A percentile compares a stretch with the other conserved stretches of the same genome.
These are phyloP conservation scores for Sebastes dallii DNA, from an alignment of 2,797 vertebrate species.

Conservation along the genomic window DNA sequence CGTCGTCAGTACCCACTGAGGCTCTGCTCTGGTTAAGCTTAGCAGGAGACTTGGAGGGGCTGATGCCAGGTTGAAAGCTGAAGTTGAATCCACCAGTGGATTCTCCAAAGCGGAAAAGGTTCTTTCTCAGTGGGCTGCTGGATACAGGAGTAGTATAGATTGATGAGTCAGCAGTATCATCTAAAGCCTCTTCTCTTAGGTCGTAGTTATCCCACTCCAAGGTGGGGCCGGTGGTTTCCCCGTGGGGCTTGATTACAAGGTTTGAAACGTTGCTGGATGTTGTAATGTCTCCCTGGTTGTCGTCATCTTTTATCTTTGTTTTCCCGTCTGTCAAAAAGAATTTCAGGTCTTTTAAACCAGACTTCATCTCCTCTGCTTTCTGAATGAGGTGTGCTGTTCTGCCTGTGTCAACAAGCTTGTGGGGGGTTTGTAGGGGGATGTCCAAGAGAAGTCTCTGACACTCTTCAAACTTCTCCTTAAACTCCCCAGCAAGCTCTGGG, in stretches of 20 bases:
- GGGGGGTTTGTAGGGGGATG: slow-evolving; percentile 97
- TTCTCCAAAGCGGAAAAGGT: slow-evolving; percentile 96
- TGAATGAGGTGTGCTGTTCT: slow-evolving; percentile 95
- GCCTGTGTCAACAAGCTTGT: slow-evolving; percentile 95
- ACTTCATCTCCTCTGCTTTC: slow-evolving; percentile 99
- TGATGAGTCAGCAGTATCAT: slow-evolving; percentile 88
- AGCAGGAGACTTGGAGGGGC: slow-evolving; percentile 94
- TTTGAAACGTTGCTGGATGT: slow-evolving; percentile 67
- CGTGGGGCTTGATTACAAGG: slow-evolving; percentile 79
- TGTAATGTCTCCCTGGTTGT: slow-evolving; percentile 61
- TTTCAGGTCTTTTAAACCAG: slow-evolving; percentile 94
- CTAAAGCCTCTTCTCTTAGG: slow-evolving; percentile 87
- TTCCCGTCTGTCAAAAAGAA: slow-evolving; percentile 92
- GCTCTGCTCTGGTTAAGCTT: slow-evolving; percentile 91
- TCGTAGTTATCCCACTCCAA: slow-evolving; percentile 97
- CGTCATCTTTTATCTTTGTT: slow-evolving; percentile 87
- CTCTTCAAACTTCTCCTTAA: slow-evolving; percentile 96
- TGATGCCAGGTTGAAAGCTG: slow-evolving; percentile 94
- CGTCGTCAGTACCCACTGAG: slow-evolving; percentile 93
- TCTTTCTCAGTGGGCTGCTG: slow-evolving; percentile 89
- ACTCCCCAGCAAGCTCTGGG: slow-evolving; percentile 92
- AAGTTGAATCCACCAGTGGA: slow-evolving; percentile 94
- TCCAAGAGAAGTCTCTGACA: slow-evolving; percentile 93
- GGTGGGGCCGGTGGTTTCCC: slow-evolving; percentile 86
- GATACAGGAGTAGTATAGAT: slow-evolving; percentile 88